Conservation (phyloP, 2,888 invertebrate species). For the Gastracanthus pulcherrimus region DNA sequence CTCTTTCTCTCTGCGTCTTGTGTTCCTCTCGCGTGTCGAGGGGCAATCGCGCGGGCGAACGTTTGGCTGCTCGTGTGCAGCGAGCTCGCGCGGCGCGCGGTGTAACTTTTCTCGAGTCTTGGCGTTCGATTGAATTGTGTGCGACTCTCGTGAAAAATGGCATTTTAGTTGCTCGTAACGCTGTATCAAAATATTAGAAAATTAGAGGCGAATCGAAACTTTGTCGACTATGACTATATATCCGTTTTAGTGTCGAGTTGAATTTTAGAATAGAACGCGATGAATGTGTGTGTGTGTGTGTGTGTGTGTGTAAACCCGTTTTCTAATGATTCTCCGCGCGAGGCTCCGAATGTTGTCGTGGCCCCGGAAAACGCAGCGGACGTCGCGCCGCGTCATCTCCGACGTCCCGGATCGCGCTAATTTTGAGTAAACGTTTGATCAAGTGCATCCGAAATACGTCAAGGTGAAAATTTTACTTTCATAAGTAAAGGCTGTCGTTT, state of each 20-base stretch:
- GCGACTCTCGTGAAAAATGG: neutral
- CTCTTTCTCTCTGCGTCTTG: neutral
- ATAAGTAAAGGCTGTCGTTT: constrained; percentile 38
- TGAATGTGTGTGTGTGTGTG: neutral
- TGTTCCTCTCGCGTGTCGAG: too few relatives aligned
- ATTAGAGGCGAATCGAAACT: neutral
- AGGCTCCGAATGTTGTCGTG: too few relatives aligned
- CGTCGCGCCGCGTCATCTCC: neutral
- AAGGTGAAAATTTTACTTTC: constrained; percentile 34
- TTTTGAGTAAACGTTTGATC: neutral
- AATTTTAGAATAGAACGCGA: neutral
- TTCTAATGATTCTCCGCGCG: neutral
- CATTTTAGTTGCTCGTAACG: neutral
- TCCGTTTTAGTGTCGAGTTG: neutral
- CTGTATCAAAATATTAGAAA: constrained; percentile 7
- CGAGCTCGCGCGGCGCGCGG: too few relatives aligned
- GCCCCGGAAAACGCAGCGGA: too few relatives aligned
- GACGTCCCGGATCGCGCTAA: neutral
- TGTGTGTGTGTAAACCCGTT: neutral
- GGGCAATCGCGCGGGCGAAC: too few relatives aligned
- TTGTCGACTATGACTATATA: neutral
- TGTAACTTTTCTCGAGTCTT: too few relatives aligned
- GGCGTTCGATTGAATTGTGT: too few relatives aligned
- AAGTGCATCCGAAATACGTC: neutral
- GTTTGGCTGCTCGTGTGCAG: too few relatives aligned